Evolutionary conservation across 2,888 invertebrate genomes (phyloP).

Genomic region (Mythimna vitellina): DNA sequence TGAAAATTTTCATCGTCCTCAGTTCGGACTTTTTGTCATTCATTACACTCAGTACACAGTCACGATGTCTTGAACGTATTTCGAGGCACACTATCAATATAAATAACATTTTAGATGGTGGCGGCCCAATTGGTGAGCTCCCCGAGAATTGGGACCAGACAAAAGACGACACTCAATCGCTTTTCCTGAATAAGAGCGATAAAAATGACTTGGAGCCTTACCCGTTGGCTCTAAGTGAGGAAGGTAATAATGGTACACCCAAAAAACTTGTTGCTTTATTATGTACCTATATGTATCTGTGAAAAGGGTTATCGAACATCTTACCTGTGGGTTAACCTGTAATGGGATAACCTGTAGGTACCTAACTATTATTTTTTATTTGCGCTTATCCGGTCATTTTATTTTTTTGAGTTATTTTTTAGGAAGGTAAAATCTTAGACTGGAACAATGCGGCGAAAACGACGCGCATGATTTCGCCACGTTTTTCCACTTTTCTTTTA

Average conservation of each 20-base stretch:
- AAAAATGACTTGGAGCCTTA: slow-evolving; percentile 90
- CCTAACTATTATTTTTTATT: neutral
- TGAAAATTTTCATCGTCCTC: neutral
- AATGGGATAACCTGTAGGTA: neutral
- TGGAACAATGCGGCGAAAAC: neutral
- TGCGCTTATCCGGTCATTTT: neutral
- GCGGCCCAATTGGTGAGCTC: slow-evolving; percentile 85
- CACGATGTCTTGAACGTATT: slow-evolving; percentile 40
- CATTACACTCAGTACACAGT: slow-evolving; percentile 7
- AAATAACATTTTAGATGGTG: slow-evolving; percentile 76
- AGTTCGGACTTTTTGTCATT: slow-evolving; percentile 10
- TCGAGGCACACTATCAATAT: slow-evolving; percentile 53
- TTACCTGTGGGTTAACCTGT: neutral
- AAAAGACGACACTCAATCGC: slow-evolving; percentile 88
- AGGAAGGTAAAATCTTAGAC: neutral
- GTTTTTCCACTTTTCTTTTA: slow-evolving; percentile 1
- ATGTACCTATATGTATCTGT: slow-evolving; percentile 31
- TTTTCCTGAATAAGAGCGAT: slow-evolving; percentile 89
- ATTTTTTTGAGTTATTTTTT: slow-evolving; percentile 1
- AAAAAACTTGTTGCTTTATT: slow-evolving; percentile 52
- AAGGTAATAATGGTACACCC: slow-evolving; percentile 77
- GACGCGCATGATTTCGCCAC: neutral
- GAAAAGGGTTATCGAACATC: slow-evolving; percentile 3
- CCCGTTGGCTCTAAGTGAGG: slow-evolving; percentile 88
- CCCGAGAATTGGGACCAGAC: slow-evolving; percentile 90